Conservation (phyloP, 2,797 vertebrate species). For the Cryptoblepharus egeriae region DNA sequence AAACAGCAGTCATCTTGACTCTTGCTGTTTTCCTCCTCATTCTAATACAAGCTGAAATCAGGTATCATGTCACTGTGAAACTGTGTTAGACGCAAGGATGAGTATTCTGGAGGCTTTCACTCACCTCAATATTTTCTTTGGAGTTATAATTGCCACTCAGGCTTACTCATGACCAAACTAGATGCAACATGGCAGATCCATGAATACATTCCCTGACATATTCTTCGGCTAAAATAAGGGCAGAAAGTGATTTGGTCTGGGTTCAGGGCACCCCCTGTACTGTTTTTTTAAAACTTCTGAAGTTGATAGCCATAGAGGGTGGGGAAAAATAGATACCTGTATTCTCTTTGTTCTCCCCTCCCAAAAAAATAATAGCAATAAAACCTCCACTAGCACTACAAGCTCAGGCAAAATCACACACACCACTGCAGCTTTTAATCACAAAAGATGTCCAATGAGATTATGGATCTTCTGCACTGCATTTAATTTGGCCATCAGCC, state of each 20-base stretch:
- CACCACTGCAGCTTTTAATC: background rate
- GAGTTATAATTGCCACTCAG: background rate
- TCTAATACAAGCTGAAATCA: slow-evolving; percentile 2
- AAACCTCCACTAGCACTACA: background rate
- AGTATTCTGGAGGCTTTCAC: background rate
- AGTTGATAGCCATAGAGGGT: background rate
- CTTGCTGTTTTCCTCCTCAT: background rate
- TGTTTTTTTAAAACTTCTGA: background rate
- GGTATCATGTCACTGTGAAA: background rate
- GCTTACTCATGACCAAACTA: slow-evolving; percentile 3
- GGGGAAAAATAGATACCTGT: background rate
- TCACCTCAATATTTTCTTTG: background rate
- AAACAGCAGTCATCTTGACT: background rate
- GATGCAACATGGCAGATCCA: background rate
- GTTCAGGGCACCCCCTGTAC: background rate
- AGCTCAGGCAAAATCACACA: background rate
- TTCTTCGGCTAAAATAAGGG: background rate
- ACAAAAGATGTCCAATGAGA: background rate
- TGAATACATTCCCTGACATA: background rate
- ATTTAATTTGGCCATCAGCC: background rate
- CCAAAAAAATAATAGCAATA: too few relatives aligned
- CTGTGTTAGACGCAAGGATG: background rate
- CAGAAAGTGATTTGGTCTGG: background rate
- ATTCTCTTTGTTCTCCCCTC: background rate
- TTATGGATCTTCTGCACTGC: background rate